These are phyloP conservation scores for Meloidogyne hapla DNA, from an alignment of 1,140 invertebrate species.

Conservation along the genomic window DNA sequence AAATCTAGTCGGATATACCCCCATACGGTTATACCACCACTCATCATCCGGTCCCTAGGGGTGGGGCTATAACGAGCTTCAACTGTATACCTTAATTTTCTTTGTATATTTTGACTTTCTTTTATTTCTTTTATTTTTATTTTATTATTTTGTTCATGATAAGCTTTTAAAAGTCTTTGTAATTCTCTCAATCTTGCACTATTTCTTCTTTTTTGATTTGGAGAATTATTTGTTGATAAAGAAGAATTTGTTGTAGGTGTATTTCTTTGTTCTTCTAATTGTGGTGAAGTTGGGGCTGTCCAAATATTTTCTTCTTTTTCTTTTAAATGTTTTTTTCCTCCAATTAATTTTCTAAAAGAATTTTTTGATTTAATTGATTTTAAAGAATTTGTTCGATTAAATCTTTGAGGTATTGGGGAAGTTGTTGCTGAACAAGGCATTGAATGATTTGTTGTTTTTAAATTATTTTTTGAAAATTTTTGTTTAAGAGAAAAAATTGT, in stretches of 20 bases:
- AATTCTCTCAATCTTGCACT: conserved; percentile 14
- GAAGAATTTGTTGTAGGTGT: background rate
- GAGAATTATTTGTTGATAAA: background rate
- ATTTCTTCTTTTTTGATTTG: conserved; percentile 10
- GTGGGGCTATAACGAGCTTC: background rate
- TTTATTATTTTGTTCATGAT: conserved; percentile 5
- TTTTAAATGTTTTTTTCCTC: conserved; percentile 10
- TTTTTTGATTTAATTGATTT: background rate
- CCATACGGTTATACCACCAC: too few species aligned
- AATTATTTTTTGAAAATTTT: background rate
- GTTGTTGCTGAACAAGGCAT: background rate
- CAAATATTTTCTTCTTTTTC: conserved; percentile 1
- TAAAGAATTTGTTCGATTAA: background rate
- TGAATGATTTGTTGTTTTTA: background rate
- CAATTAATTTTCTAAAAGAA: conserved; percentile 4
- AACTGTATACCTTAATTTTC: background rate
- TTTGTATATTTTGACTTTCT: background rate
- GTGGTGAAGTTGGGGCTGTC: conserved; percentile 19
- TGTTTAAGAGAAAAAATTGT: background rate
- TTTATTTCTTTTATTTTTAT: background rate
- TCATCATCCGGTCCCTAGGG: too few species aligned
- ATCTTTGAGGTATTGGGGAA: background rate
- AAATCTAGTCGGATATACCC: too few species aligned
- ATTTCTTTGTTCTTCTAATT: background rate
- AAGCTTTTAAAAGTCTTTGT: conserved; percentile 16